These are phyloP conservation scores for Diplosoma virens DNA, from an alignment of 23 tunicate species.

Conservation along the genomic window DNA sequence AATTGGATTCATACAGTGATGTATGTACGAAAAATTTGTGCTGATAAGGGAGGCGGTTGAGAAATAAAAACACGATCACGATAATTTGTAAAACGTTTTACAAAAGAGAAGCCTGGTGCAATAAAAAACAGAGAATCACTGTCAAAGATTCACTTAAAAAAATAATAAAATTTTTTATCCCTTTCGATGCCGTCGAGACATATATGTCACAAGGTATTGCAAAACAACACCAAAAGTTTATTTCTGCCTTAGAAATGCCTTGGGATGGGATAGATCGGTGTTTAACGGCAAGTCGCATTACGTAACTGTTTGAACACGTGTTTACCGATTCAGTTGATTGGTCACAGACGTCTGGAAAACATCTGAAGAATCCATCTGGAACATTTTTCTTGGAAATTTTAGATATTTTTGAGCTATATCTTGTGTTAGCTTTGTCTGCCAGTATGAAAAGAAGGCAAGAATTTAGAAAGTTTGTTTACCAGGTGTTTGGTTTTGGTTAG, in stretches of 20 bases:
- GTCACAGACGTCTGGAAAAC: not conserved
- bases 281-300: not conserved
- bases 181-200: too few species aligned
- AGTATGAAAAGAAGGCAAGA: not conserved
- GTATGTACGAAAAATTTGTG: too few species aligned
- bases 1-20: too few species aligned
- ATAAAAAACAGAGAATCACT: too few species aligned
- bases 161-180: too few species aligned
- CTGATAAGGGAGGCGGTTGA: too few species aligned
- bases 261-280: not conserved
- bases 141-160: too few species aligned
- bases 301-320: not conserved
- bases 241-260: conserved; percentile 18
- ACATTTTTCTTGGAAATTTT: not conserved
- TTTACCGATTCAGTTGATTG: not conserved
- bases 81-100: too few species aligned
- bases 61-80: too few species aligned
- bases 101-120: too few species aligned
- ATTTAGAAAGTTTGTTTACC: not conserved
- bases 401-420: not conserved
- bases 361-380: not conserved
- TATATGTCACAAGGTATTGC: too few species aligned
- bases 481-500: conserved; percentile 17
- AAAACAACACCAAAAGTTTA: not conserved
- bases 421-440: not conserved